Evolutionary conservation across 1,140 invertebrate genomes (phyloP).

Genomic region (Phortica variegata): DNA sequence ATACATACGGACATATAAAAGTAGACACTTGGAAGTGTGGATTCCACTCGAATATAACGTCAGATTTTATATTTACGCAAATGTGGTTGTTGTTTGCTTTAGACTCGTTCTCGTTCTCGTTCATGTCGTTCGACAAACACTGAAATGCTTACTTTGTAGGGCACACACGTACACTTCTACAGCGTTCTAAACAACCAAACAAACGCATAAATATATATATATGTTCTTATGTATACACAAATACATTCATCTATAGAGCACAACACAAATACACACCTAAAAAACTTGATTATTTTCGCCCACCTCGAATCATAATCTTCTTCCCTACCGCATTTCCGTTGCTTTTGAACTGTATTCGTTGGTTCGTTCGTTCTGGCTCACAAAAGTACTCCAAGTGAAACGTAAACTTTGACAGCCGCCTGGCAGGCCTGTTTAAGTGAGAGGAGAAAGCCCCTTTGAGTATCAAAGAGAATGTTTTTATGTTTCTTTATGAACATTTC

Average conservation of each 20-base stretch:
- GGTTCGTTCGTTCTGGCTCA: slow-evolving; percentile 1
- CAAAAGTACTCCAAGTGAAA: slow-evolving; percentile 44
- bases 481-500: slow-evolving; percentile 47
- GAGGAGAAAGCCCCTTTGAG: slow-evolving; percentile 10
- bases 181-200: too few relatives aligned
- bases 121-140: slow-evolving; percentile 34
- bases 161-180: slow-evolving; percentile 19
- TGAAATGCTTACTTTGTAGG: slow-evolving; percentile 42
- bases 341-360: slow-evolving; percentile 1
- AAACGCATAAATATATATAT: slow-evolving; percentile 4
- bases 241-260: too few relatives aligned
- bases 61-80: slow-evolving; percentile 51
- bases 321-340: slow-evolving; percentile 10
- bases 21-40: too few relatives aligned
- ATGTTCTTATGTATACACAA: slow-evolving; percentile 15
- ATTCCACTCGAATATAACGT: slow-evolving; percentile 51
- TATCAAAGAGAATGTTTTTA: slow-evolving; percentile 48
- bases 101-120: slow-evolving; percentile 19
- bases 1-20: not conserved
- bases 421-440: slow-evolving; percentile 14
- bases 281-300: too few relatives aligned
- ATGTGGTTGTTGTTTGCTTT: slow-evolving; percentile 32
- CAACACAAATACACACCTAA: too few relatives aligned
- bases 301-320: slow-evolving; percentile 17
- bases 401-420: slow-evolving; percentile 49